Percentiles rank a stretch among this genome's conserved stretches.
phyloP scores from a whole-genome alignment of 2,113 vertebrate genomes.

The Vidua macroura region DNA sequence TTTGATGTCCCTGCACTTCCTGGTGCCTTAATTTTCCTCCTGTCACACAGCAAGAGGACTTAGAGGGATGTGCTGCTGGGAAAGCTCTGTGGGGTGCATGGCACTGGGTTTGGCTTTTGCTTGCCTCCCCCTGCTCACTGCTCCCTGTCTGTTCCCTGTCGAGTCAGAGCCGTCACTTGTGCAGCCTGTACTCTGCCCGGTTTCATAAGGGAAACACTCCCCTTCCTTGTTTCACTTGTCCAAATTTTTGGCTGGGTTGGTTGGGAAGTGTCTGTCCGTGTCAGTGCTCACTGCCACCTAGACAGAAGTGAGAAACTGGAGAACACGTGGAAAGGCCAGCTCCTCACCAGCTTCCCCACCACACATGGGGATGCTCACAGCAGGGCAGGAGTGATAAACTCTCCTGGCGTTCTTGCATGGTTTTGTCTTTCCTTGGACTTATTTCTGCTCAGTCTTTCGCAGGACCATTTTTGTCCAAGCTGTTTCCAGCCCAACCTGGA shows the following conservation, averaged over 20 bases:
- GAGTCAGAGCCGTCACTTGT: background rate
- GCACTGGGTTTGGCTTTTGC: background rate
- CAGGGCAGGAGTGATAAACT: background rate
- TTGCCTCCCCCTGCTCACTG: background rate
- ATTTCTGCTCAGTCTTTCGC: background rate
- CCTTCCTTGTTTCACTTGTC: conserved; percentile 52
- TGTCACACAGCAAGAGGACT: background rate
- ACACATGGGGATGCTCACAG: background rate
- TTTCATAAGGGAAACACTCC: background rate
- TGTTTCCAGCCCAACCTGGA: background rate
- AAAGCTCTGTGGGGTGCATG: fast-evolving
- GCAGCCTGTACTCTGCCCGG: fast-evolving
- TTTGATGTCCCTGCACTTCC: background rate
- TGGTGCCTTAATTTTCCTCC: background rate
- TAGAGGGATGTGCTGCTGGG: background rate
- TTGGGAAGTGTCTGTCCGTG: background rate
- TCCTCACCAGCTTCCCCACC: background rate
- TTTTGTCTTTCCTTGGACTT: background rate
- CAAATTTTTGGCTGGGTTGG: background rate
- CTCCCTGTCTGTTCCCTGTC: background rate
- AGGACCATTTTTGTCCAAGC: background rate
- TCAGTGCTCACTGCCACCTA: background rate
- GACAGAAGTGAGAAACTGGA: conserved; percentile 7
- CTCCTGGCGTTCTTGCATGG: background rate
- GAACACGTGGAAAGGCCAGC: background rate